Conservation (phyloP, 1,140 invertebrate genomes). For the Zaprionus africanus region DNA sequence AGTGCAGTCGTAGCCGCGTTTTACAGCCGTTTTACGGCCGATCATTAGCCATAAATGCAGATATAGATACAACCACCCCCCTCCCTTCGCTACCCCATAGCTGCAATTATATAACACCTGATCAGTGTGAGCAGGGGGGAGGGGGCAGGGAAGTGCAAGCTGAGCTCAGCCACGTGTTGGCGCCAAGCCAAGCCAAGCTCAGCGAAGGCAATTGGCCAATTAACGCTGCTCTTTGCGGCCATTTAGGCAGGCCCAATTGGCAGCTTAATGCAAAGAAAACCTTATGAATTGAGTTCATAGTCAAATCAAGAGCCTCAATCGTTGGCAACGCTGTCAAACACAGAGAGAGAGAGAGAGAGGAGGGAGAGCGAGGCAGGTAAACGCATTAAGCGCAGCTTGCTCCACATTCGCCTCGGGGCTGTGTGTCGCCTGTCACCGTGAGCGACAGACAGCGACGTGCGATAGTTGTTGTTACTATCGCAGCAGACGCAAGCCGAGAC, state of each 20-base stretch:
- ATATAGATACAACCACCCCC: not conserved
- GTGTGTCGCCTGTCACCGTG: slow-evolving; percentile 4
- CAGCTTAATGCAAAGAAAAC: slow-evolving; percentile 32
- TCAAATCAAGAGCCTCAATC: not conserved
- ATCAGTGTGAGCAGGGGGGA: not conserved
- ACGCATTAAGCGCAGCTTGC: slow-evolving; percentile 25
- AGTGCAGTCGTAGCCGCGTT: not conserved
- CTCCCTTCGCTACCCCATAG: not conserved
- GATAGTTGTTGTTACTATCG: not conserved
- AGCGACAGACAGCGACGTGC: not conserved
- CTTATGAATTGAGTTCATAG: slow-evolving; percentile 33
- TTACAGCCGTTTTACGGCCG: slow-evolving; percentile 23
- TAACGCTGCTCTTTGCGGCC: slow-evolving; percentile 27
- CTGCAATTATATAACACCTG: slow-evolving; percentile 35
- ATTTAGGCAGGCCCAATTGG: slow-evolving; percentile 44
- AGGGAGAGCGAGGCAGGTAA: not conserved
- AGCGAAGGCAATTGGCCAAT: slow-evolving; percentile 38
- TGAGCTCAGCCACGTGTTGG: slow-evolving; percentile 23
- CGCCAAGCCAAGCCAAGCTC: slow-evolving; percentile 2
- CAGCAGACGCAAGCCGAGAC: not conserved
- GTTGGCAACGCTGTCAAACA: not conserved
- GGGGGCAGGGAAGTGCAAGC: not conserved
- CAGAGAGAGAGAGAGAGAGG: not conserved
- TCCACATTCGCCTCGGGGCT: slow-evolving; percentile 17
- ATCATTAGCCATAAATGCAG: slow-evolving; percentile 25